Conservation (phyloP, 2,888 invertebrate species). For the Scaptomyza flava region DNA sequence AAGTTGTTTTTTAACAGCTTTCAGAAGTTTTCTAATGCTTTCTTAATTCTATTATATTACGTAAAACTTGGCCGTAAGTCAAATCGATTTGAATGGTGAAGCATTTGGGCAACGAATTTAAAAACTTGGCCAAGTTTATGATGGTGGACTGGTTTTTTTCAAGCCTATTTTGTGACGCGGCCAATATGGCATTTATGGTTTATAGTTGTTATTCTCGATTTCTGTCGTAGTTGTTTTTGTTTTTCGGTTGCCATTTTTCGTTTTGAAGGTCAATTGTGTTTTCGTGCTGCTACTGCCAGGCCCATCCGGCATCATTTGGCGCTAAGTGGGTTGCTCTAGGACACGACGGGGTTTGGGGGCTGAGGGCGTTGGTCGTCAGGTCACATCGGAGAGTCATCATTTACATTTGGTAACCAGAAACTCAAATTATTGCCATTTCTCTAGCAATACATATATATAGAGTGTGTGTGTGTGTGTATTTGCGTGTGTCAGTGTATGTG, state of each 20-base stretch:
- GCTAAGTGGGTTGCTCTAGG: constrained; percentile 21
- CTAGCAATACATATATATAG: neutral
- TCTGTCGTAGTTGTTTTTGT: constrained; percentile 20
- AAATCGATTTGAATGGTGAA: constrained; percentile 23
- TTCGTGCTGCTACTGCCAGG: constrained; percentile 51
- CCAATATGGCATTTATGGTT: constrained; percentile 9
- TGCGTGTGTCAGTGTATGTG: neutral
- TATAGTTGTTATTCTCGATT: constrained; percentile 13
- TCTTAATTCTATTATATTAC: neutral
- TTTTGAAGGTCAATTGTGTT: constrained; percentile 63
- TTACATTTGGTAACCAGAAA: constrained; percentile 54
- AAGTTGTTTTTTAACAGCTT: neutral
- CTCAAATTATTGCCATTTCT: constrained; percentile 52
- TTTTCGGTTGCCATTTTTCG: constrained; percentile 52
- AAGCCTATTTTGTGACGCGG: constrained; percentile 8
- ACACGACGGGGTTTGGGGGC: neutral
- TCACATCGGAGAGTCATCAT: constrained; percentile 52
- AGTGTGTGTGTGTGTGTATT: constrained; percentile 5
- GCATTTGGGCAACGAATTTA: constrained; percentile 25
- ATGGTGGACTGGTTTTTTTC: neutral
- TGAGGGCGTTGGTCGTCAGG: constrained; percentile 17
- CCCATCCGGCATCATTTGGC: constrained; percentile 35
- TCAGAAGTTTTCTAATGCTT: neutral
- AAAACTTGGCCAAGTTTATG: constrained; percentile 19
- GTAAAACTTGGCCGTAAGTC: neutral